phyloP scores from a whole-genome alignment of 2,797 vertebrate genomes.

The Ispidina lecontei region DNA sequence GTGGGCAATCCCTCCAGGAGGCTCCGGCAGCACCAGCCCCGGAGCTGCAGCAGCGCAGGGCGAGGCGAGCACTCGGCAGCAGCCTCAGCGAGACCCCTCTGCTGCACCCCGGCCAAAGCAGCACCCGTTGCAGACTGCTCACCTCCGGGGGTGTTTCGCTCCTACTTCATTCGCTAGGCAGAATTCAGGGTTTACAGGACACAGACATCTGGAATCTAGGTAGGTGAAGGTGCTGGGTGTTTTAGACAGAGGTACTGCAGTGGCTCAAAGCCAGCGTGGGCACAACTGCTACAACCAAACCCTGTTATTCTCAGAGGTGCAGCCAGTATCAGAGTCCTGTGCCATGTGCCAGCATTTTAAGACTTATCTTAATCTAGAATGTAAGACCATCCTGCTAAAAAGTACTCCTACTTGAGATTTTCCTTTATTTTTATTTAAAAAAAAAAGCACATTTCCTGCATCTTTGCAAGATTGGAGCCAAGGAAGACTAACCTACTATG shows the following conservation, averaged over 20 bases:
- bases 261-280: neutral
- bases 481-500: neutral
- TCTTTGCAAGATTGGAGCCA: neutral
- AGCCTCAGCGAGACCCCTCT: fast-evolving
- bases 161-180: fast-evolving
- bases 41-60: neutral
- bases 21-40: neutral
- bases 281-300: neutral
- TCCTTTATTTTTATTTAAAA: neutral
- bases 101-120: fast-evolving
- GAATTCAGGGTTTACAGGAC: fast-evolving
- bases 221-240: neutral
- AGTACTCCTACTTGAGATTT: neutral
- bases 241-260: neutral
- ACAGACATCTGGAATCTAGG: neutral
- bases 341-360: neutral
- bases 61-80: fast-evolving
- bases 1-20: neutral
- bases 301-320: neutral
- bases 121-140: fast-evolving
- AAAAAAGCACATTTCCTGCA: neutral
- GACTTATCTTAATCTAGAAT: neutral
- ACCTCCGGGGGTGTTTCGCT: fast-evolving
- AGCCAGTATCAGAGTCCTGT: fast-evolving
- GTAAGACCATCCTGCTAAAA: neutral